These are phyloP conservation scores for Pseudopipra pipra DNA, from an alignment of 2,113 vertebrate species.

Conservation along the genomic window DNA sequence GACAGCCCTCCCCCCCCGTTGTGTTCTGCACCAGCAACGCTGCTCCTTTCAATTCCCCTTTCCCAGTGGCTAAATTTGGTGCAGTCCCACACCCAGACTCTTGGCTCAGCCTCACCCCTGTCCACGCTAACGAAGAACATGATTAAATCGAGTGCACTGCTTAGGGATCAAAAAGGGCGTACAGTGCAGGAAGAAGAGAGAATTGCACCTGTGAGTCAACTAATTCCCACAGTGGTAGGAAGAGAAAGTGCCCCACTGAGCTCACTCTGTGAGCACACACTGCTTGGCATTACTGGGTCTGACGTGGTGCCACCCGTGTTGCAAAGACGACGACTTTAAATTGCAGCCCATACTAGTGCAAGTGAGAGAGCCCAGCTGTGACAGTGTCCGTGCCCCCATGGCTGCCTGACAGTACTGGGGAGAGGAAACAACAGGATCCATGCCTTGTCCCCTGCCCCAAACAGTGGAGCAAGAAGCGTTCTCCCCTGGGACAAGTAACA, in stretches of 20 bases:
- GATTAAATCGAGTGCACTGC: not conserved
- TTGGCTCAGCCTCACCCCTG: not conserved
- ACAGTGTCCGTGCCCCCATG: rapidly evolving
- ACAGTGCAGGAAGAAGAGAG: not conserved
- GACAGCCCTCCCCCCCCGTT: not conserved
- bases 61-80: not conserved
- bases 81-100: not conserved
- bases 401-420: not conserved
- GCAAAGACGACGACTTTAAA: not conserved
- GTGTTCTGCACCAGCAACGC: not conserved
- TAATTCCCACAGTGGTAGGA: not conserved
- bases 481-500: not conserved
- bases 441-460: not conserved
- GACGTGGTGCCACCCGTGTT: rapidly evolving
- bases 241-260: not conserved
- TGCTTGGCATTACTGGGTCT: not conserved
- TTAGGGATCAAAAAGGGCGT: not conserved
- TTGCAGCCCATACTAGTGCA: not conserved
- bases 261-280: not conserved
- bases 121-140: not conserved
- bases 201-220: not conserved
- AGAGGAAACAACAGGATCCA: not conserved
- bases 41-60: not conserved
- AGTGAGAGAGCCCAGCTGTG: not conserved
- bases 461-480: not conserved